These are phyloP conservation scores for Epinotia bilunana DNA, from an alignment of 2,888 invertebrate genomes.

Conservation along the genomic window DNA sequence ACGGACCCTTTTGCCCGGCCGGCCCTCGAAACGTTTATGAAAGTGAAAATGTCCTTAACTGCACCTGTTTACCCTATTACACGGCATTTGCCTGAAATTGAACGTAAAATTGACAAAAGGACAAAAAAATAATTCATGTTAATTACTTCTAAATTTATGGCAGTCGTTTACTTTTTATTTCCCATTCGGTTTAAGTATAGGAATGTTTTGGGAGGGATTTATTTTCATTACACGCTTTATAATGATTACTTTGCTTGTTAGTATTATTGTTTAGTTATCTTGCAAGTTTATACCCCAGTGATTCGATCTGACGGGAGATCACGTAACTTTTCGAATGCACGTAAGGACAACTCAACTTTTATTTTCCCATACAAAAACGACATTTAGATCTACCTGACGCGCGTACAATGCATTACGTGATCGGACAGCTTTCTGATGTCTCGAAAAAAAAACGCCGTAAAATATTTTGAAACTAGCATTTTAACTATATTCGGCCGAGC, in stretches of 20 bases:
- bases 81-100: slow-evolving; percentile 56
- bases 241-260: not conserved
- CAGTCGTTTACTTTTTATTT: slow-evolving; percentile 51
- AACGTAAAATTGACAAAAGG: slow-evolving; percentile 55
- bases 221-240: slow-evolving; percentile 22
- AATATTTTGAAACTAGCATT: too few species aligned
- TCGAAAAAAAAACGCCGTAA: too few species aligned
- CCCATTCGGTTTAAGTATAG: slow-evolving; percentile 23
- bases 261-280: not conserved
- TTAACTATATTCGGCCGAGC: too few species aligned
- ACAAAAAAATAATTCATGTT: slow-evolving; percentile 53
- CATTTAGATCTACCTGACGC: too few species aligned
- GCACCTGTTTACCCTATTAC: slow-evolving; percentile 70
- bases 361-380: too few species aligned
- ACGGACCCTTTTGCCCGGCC: slow-evolving; percentile 62
- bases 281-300: too few species aligned
- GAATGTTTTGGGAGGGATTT: slow-evolving; percentile 29
- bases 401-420: too few species aligned
- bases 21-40: slow-evolving; percentile 66
- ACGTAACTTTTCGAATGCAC: too few species aligned
- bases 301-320: too few species aligned
- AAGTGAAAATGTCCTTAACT: slow-evolving; percentile 72
- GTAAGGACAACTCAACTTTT: too few species aligned
- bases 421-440: too few species aligned
- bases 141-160: slow-evolving; percentile 59